These are phyloP conservation scores for Percopsis omiscomaycus DNA, from an alignment of 2,797 vertebrate genomes.

Conservation along the genomic window DNA sequence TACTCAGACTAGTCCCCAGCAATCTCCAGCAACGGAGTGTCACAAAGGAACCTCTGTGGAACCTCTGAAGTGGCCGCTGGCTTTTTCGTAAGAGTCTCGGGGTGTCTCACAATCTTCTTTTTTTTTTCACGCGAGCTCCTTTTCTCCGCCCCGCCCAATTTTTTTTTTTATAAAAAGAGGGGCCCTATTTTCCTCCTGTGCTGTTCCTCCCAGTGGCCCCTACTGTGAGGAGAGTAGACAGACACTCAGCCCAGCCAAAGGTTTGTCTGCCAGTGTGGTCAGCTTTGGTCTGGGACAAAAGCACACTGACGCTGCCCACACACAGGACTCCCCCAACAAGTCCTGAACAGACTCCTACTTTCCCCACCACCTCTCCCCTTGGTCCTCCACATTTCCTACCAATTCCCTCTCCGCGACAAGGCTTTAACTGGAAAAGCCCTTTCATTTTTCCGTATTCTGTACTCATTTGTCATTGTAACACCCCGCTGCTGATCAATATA, in stretches of 20 bases:
- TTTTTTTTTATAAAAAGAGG: conserved; percentile 46
- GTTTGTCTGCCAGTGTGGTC: conserved; percentile 74
- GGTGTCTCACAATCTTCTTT: conserved; percentile 71
- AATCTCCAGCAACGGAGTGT: conserved; percentile 62
- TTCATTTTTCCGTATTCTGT: conserved; percentile 39
- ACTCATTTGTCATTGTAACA: conserved; percentile 1
- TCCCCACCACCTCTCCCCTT: conserved; percentile 21
- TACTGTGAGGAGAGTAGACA: conserved; percentile 77
- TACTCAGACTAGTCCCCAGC: conserved; percentile 69
- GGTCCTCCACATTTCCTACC: conserved; percentile 43
- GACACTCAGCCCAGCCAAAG: conserved; percentile 75
- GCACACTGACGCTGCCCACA: conserved; percentile 70
- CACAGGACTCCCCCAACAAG: conserved; percentile 46
- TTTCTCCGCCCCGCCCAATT: conserved; percentile 42
- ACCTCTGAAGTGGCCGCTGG: conserved; percentile 77
- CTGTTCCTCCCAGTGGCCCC: conserved; percentile 78
- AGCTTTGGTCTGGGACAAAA: conserved; percentile 76
- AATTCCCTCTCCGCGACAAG: conserved; percentile 46
- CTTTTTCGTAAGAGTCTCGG: conserved; percentile 72
- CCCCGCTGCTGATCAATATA: conserved; percentile 1
- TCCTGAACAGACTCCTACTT: conserved; percentile 20
- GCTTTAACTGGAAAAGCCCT: conserved; percentile 32
- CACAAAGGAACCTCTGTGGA: conserved; percentile 77
- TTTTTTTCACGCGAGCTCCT: conserved; percentile 68
- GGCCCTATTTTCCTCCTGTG: conserved; percentile 71